phyloP scores from a whole-genome alignment of 2,797 vertebrate species.

The Falco novaeseelandiae region DNA sequence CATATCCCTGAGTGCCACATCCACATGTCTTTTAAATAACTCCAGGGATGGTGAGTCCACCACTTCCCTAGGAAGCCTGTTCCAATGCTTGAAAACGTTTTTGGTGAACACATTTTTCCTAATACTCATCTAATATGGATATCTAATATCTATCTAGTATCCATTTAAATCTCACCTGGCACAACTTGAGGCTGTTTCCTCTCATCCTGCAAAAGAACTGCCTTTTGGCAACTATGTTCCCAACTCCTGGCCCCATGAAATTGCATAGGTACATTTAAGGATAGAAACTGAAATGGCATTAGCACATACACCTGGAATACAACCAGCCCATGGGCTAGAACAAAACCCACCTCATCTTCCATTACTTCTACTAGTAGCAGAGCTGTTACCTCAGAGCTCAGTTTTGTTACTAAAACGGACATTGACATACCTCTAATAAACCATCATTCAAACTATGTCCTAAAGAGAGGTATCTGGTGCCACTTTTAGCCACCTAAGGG shows the following conservation, averaged over 20 bases:
- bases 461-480: not conserved
- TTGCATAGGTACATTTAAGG: accelerated
- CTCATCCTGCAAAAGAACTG: accelerated
- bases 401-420: not conserved
- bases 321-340: not conserved
- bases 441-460: not conserved
- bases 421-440: not conserved
- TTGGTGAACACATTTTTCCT: accelerated
- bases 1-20: not conserved
- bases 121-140: too few species aligned
- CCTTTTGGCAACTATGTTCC: not conserved
- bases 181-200: accelerated
- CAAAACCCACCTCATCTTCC: not conserved
- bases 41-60: not conserved
- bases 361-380: not conserved
- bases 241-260: not conserved
- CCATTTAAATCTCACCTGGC: too few species aligned
- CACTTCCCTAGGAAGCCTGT: too few species aligned
- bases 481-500: not conserved
- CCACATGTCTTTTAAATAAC: accelerated
- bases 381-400: not conserved
- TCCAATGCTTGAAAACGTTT: not conserved
- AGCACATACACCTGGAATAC: not conserved
- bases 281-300: not conserved
- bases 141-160: too few species aligned